Evolutionary conservation across 2,888 invertebrate species (phyloP), one percentile per base, ranked within the genome.

Genomic region (Chalcis sispes): DNA sequence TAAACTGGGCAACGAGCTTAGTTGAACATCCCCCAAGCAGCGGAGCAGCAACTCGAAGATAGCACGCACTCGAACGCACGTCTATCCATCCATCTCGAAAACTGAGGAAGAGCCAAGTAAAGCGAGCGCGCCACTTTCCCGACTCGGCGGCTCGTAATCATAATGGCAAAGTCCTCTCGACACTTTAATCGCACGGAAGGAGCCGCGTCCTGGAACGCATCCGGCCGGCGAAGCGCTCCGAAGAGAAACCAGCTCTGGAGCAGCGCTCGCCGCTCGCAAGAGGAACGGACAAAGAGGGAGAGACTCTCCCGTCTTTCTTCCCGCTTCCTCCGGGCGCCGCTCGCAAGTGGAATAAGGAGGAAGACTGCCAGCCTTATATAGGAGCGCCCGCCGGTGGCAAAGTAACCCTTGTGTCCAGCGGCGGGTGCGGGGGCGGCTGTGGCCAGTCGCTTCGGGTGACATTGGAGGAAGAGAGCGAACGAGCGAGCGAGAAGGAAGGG

Each of bases 391-490:
- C n/a, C n/a, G n/a, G 67, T 27, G 81, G 80, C 81, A 82, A 83
- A 83, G 85, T 85, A 85, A 83, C 85, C 85, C 85, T 87, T 85
- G 86, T 87, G 87, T 87, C 86, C 87, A 85, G 87, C 85, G 10
- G 85, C 86, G 52, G 84, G 85, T 84, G 83, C 15, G n/a, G 82
- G 83, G 69, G 82, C 10, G 86, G 85, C 84, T 85, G 87, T 83
- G 87, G 88, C 85, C 86, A 86, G 88, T 86, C 85, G 87, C 83
- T 79, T 81, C 80, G 77, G 75, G 79, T 76, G 77, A 77, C 78
- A 71, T 61, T 27, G 83, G 83, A 79, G 82, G 73, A 79, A 75
- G 80, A 81, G 80, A 81, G 78, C 79, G 81, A 80, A 81, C 79
- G 79, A 74, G 79, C 79, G 81, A 84, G 82, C 82, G 54, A 27